Base-by-base conservation (phyloP, 2,113 vertebrate species). In the Aegypius monachus region DNA sequence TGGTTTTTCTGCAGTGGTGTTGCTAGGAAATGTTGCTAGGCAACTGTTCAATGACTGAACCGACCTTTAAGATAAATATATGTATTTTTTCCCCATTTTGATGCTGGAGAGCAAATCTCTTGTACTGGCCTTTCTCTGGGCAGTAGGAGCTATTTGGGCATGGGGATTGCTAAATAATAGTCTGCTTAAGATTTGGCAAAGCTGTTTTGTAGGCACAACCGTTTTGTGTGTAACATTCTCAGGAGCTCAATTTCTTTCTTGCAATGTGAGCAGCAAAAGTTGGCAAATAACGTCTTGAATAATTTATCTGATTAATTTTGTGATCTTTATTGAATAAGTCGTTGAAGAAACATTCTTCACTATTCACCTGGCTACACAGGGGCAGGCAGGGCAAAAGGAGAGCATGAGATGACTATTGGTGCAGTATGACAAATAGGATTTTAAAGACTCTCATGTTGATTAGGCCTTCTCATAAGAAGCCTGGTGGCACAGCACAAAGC, bases 21-120 rank as follows among this genome's bases (percentile, higher is more conserved):
- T 97, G 97, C 97, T 97, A 96, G 96, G 97, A 94, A 97, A 63
- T 96, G 97, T 97, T 97, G 97, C 97, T 95, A 97, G 79, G 97
- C 97, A 97, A 97, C 97, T 53, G 38, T 52, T 97, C 96, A 94
- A 50, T 94, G 95, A 91, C 81, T 93, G 93, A 96, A 70, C 94
- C 81, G 59, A 97, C 97, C 97, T 97, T 97, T 96, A 96, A 97
- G 93, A 97, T 95, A 96, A 97, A 95, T 97, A 95, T 95, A 97
- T 95, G 91, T 96, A 93, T 96, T 95, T 95, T 93, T 82, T 61
- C 67, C 80, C 88, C 75, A 68, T 97, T 96, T 89, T 95, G 86
- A 88, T 90, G 81, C 93, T 82, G 81, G 78, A 95, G 86, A 95
- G 94, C 70, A 94, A 95, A 43, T 82, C 29, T 85, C 74, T 74